These are phyloP conservation scores for Charaxes varanes DNA, from an alignment of 1,140 invertebrate species.

Conservation along the genomic window DNA sequence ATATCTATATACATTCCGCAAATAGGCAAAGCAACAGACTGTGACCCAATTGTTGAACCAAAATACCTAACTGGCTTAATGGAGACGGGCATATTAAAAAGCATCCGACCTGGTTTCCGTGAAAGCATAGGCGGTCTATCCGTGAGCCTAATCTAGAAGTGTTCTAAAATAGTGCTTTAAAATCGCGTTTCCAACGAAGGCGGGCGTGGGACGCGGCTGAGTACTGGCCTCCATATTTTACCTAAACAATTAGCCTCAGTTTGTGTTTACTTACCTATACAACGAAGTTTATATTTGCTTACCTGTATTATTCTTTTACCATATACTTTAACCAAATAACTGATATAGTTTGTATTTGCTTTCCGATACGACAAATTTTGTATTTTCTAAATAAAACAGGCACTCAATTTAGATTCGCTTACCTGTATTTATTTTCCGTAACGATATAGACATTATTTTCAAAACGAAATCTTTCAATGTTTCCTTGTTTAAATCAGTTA, in stretches of 20 bases:
- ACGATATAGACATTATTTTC: too few species aligned
- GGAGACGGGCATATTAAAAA: constrained; percentile 27
- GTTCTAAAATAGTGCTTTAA: constrained; percentile 26
- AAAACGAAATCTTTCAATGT: too few species aligned
- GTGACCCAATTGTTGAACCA: constrained; percentile 20
- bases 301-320: too few species aligned
- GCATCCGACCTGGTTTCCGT: constrained; percentile 30
- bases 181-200: constrained; percentile 20
- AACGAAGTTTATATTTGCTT: too few species aligned
- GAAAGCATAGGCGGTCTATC: constrained; percentile 23
- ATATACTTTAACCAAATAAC: too few species aligned
- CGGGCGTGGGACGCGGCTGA: constrained; percentile 20
- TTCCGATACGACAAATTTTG: too few species aligned
- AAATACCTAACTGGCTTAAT: constrained; percentile 23
- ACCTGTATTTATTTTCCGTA: too few species aligned
- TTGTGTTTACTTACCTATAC: constrained; percentile 8
- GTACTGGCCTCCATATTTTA: constrained; percentile 12
- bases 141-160: constrained; percentile 28
- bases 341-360: too few species aligned
- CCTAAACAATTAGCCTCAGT: constrained; percentile 15
- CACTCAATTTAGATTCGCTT: too few species aligned
- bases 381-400: too few species aligned
- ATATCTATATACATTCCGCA: constrained; percentile 16
- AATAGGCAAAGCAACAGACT: constrained; percentile 19
- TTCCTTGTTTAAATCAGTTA: too few species aligned